Percentiles rank a stretch among this genome's conserved stretches.
These are phyloP conservation scores for Conchocele bisecta DNA, from an alignment of 2,888 invertebrate genomes.

Conservation along the genomic window DNA sequence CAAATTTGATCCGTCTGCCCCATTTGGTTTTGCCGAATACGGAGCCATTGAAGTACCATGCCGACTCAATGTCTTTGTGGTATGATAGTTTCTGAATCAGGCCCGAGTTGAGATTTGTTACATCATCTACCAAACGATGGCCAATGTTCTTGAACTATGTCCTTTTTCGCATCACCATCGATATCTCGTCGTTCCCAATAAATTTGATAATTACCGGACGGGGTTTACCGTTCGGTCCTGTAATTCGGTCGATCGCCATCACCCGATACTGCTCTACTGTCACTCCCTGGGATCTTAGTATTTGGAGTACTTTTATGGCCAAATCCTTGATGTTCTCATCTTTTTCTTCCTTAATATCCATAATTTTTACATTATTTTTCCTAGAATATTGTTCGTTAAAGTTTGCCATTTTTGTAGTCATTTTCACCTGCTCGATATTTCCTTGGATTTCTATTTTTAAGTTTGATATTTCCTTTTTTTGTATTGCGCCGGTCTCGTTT, in stretches of 20 bases:
- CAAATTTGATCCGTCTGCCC: slow-evolving; percentile 3
- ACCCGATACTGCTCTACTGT: background rate
- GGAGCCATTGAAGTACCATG: slow-evolving; percentile 13
- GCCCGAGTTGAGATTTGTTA: slow-evolving; percentile 10
- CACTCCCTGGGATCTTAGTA: background rate
- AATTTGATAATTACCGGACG: slow-evolving; percentile 10
- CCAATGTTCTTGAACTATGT: background rate
- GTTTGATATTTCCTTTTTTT: no score
- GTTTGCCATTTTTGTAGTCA: slow-evolving; percentile 8
- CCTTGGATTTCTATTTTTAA: no score
- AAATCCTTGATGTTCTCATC: background rate
- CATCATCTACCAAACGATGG: slow-evolving; percentile 8
- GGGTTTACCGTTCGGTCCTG: background rate
- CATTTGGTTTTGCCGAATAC: slow-evolving; percentile 4
- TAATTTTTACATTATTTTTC: slow-evolving; percentile 9
- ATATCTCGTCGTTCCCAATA: slow-evolving; percentile 1
- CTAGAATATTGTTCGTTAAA: slow-evolving; percentile 15
- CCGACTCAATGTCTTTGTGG: slow-evolving; percentile 5
- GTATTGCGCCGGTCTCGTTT: no score
- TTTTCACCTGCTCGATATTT: no score
- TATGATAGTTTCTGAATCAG: slow-evolving; percentile 6
- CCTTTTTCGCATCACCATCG: slow-evolving; percentile 2
- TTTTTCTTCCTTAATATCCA: background rate
- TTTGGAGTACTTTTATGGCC: background rate
- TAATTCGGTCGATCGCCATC: slow-evolving; percentile 1